These are phyloP conservation scores for Drosophila santomea DNA, from an alignment of 1,140 invertebrate species.

Conservation along the genomic window DNA sequence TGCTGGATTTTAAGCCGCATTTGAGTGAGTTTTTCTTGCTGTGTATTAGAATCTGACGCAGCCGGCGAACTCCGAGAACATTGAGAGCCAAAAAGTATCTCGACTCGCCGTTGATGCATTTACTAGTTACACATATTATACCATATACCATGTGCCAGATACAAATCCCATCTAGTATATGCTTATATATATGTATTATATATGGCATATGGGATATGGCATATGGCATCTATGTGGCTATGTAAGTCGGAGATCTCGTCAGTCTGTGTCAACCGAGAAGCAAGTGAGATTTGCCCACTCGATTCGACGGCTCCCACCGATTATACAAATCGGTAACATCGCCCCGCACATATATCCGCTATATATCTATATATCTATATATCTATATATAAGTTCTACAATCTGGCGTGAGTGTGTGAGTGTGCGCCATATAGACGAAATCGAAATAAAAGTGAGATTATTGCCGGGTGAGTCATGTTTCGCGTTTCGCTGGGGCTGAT, in stretches of 20 bases:
- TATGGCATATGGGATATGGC: background rate
- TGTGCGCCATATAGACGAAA: conserved; percentile 60
- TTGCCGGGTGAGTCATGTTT: conserved; percentile 74
- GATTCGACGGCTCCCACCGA: conserved; percentile 15
- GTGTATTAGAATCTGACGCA: conserved; percentile 5
- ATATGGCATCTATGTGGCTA: background rate
- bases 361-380: background rate
- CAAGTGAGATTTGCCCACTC: conserved; percentile 25
- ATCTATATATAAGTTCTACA: conserved; percentile 41
- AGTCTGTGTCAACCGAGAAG: conserved; percentile 34
- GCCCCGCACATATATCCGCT: conserved; percentile 12
- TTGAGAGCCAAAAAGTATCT: conserved; percentile 21
- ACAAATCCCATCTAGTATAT: background rate
- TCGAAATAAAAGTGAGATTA: conserved; percentile 83
- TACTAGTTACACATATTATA: conserved; percentile 34
- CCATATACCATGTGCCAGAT: conserved; percentile 12
- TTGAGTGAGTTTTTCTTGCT: background rate
- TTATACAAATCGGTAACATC: conserved; percentile 27
- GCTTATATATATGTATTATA: too few relatives aligned
- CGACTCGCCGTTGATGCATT: conserved; percentile 37
- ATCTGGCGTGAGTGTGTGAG: conserved; percentile 9
- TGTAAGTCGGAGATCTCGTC: conserved; percentile 25
- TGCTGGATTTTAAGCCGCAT: too few relatives aligned
- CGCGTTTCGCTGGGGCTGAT: conserved; percentile 17
- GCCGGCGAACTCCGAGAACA: conserved; percentile 14